A percentile compares a stretch with the other conserved stretches of the same genome.
phyloP scores from a whole-genome alignment of 1,140 invertebrate species.

The Drosophila erecta region DNA sequence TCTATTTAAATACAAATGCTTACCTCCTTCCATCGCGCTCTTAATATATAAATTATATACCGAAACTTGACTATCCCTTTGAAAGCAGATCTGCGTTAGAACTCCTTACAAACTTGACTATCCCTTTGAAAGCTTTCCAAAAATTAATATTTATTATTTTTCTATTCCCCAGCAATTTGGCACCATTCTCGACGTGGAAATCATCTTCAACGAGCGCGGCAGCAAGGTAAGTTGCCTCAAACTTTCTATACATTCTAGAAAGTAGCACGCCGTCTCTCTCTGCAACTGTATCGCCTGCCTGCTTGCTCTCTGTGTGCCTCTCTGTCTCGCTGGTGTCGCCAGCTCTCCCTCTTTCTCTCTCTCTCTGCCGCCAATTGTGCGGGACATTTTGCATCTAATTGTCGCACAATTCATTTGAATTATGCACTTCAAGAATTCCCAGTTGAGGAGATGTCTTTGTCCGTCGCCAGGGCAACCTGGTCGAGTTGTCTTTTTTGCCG shows the following conservation, averaged over 20 bases:
- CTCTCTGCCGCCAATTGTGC: conserved; percentile 31
- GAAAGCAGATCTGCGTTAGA: neutral
- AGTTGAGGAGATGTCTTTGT: conserved; percentile 43
- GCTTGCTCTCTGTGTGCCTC: conserved; percentile 2
- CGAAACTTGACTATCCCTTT: conserved; percentile 1
- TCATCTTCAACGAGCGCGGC: conserved; percentile 99
- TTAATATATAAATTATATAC: too few relatives aligned
- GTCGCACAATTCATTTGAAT: conserved; percentile 68
- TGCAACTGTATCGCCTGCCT: conserved; percentile 2
- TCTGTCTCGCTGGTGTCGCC: neutral
- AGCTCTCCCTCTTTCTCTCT: neutral
- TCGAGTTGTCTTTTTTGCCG: conserved; percentile 12
- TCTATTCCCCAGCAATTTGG: conserved; percentile 94
- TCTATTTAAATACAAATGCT: neutral
- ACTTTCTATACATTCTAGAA: conserved; percentile 12
- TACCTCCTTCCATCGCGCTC: neutral
- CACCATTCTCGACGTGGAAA: conserved; percentile 99
- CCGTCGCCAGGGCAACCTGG: conserved; percentile 36
- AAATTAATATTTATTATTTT: conserved; percentile 44
- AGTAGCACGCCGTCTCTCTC: conserved; percentile 3
- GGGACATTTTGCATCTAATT: conserved; percentile 59
- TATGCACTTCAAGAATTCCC: conserved; percentile 54
- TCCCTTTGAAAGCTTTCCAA: neutral
- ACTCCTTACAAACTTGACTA: neutral
- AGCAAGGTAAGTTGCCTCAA: conserved; percentile 95